phyloP scores from a whole-genome alignment of 2,797 vertebrate species.

The Ciconia nigra region DNA sequence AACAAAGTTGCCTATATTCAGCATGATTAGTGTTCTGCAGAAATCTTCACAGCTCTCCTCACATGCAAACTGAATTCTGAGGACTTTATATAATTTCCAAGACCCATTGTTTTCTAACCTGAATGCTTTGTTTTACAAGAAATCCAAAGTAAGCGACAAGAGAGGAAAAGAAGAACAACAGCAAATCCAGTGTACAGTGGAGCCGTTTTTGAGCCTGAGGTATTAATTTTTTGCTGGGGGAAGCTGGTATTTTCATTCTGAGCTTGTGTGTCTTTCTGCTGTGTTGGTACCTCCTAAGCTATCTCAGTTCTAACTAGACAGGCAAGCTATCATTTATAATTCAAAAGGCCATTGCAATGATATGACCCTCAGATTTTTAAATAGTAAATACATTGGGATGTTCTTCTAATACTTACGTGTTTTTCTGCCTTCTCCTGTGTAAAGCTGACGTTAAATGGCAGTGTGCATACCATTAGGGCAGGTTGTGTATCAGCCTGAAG shows the following conservation, averaged over 20 bases:
- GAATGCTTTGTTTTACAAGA: conserved; percentile 78
- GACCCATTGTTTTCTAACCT: conserved; percentile 37
- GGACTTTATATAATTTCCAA: background rate
- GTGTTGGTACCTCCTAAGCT: background rate
- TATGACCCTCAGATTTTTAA: background rate
- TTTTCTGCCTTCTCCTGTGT: background rate
- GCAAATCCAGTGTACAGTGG: conserved; percentile 98
- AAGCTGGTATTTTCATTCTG: background rate
- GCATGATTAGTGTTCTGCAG: background rate
- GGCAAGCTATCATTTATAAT: background rate
- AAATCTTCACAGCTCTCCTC: background rate
- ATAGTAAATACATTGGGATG: background rate
- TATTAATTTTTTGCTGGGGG: conserved; percentile 57
- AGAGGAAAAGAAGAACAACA: conserved; percentile 96
- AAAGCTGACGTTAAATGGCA: background rate
- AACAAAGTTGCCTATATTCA: background rate
- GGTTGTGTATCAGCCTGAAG: background rate
- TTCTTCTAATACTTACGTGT: background rate
- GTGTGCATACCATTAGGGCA: background rate
- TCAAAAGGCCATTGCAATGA: background rate
- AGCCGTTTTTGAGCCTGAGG: conserved; percentile 96
- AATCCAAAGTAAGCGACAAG: conserved; percentile 98
- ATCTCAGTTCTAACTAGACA: background rate
- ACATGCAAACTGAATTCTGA: background rate
- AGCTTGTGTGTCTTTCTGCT: background rate